Evolutionary conservation across 2,888 invertebrate species (phyloP).

Genomic region (Xylota sylvarum): DNA sequence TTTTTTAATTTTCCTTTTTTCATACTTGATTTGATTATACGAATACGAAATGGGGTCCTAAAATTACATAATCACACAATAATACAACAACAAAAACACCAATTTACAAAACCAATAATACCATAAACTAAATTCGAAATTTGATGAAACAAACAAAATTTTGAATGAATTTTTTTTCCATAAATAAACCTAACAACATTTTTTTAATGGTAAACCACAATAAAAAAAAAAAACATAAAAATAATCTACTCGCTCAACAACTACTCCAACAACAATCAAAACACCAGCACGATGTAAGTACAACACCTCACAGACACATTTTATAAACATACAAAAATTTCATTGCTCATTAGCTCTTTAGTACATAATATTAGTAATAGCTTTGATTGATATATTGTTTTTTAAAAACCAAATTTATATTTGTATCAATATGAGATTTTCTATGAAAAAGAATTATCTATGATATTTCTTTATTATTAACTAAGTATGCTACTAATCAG

Average conservation of each 20-base stretch:
- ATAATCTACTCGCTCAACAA: slow-evolving; percentile 81
- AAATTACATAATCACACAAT: slow-evolving; percentile 80
- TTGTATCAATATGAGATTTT: slow-evolving; percentile 42
- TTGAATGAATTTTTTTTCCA: slow-evolving; percentile 66
- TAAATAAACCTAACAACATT: slow-evolving; percentile 41
- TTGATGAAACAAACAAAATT: slow-evolving; percentile 45
- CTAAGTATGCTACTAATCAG: too few relatives aligned
- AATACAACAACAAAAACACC: slow-evolving; percentile 77
- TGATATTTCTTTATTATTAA: too few relatives aligned
- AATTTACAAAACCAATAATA: slow-evolving; percentile 75
- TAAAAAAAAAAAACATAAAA: slow-evolving; percentile 45
- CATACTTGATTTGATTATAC: slow-evolving; percentile 84
- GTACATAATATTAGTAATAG: slow-evolving; percentile 47
- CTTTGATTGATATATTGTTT: slow-evolving; percentile 13
- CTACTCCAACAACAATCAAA: slow-evolving; percentile 80
- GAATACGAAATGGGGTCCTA: slow-evolving; percentile 80
- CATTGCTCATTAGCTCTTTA: slow-evolving; percentile 69
- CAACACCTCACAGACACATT: slow-evolving; percentile 81
- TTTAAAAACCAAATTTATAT: slow-evolving; percentile 11
- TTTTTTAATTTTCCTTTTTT: slow-evolving; percentile 84
- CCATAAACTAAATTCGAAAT: slow-evolving; percentile 55
- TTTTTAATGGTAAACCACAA: slow-evolving; percentile 37
- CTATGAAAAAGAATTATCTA: not conserved
- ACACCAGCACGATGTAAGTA: slow-evolving; percentile 85
- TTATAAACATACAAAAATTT: slow-evolving; percentile 58